phyloP scores from a whole-genome alignment of 1,140 invertebrate species.

The Theocolax elegans region DNA sequence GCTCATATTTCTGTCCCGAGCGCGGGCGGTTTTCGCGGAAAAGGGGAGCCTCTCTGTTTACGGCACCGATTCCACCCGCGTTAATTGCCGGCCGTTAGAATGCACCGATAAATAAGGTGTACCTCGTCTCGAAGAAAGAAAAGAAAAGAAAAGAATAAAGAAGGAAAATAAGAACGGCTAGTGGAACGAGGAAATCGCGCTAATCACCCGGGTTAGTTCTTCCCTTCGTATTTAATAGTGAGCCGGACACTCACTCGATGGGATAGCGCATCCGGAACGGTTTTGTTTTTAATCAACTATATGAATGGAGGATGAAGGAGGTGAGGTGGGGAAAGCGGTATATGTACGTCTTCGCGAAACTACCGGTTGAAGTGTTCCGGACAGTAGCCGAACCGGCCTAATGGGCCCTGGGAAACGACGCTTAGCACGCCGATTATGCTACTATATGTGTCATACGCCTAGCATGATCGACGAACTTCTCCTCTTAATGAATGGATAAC shows the following conservation, averaged over 20 bases:
- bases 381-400: no score
- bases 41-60: constrained; percentile 15
- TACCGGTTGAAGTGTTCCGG: constrained; percentile 39
- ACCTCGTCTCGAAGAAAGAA: no score
- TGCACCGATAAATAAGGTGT: no score
- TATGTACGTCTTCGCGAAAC: not conserved
- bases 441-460: not conserved
- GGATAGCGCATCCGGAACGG: constrained; percentile 26
- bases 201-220: constrained; percentile 3
- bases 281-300: constrained; percentile 18
- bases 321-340: not conserved
- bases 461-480: constrained; percentile 21
- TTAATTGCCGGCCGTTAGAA: constrained; percentile 24
- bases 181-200: constrained; percentile 38
- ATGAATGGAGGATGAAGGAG: not conserved
- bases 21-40: not conserved
- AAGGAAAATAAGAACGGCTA: constrained; percentile 2
- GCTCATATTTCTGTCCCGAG: constrained; percentile 17
- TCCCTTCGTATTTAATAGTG: no score
- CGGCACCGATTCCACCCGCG: not conserved
- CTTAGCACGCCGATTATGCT: constrained; percentile 4
- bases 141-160: no score
- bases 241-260: not conserved
- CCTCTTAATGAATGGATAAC: constrained; percentile 26
- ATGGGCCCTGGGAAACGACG: constrained; percentile 19